Base-by-base conservation (phyloP, 2,797 vertebrate genomes). In the Cynopterus sphinx region DNA sequence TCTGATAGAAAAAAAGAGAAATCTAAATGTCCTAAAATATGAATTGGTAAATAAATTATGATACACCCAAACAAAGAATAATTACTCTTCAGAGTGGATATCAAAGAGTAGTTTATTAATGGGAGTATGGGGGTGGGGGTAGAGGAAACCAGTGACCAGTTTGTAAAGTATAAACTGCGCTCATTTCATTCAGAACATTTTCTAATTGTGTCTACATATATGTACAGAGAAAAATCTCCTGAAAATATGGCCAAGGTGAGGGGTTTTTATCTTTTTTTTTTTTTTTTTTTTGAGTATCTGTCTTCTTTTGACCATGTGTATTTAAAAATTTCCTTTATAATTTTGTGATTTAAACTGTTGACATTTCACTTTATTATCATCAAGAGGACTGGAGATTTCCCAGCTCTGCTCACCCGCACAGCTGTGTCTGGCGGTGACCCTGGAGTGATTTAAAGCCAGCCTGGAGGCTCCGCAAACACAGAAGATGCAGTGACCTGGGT, bases 1-100 rank as follows among this genome's bases (percentile, higher is more conserved):
- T 94, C 46, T 74, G 92, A 84, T 10, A 51, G 57, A 57, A 97
- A 97, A 57, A 97, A 97, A 96, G 94, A 93, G 92, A 96, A 97
- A 53, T 63, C 87, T 78, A 90, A 81, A 73, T 63, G 51, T 57
- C n/a, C 31, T 84, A 86, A 77, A 88, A 53, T 5, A 49, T 12
- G 17, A 43, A 53, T 59, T 73, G 41, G 70, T 90, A 79, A 78
- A 33, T 51, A 67, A 59, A 78, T 21, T 46, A 65, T 1, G 6
- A 5, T 9, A 36, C 8, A 21, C 4, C 7, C 31, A 70, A 39
- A 36, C 71, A 77, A 61, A 2, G 13, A 93, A 67, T 51, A 85
- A 92, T 36, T 17, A 51, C 13, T 46, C 61, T 41, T 92, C 33
- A 55, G 36, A 84, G 28, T 31, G 2, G 7, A 51, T 59, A 17